Percentiles rank a stretch among this genome's conserved stretches.
These are phyloP conservation scores for Hydroisotoma schaefferi DNA, from an alignment of 2,888 invertebrate species.

Conservation along the genomic window DNA sequence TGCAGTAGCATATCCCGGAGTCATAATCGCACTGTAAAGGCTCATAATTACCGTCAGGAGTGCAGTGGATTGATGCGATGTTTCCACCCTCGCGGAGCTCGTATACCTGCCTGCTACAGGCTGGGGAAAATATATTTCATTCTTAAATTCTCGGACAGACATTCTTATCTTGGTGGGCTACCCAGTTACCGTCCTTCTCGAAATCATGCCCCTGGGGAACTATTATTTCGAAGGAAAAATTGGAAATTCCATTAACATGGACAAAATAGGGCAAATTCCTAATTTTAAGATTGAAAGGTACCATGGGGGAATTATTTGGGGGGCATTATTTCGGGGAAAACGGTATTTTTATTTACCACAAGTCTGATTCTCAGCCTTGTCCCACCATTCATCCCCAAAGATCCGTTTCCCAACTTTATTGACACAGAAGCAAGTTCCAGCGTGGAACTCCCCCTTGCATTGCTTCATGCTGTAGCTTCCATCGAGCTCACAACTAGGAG, in stretches of 20 bases:
- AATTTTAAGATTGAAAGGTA: no score
- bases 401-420: conserved; percentile 34
- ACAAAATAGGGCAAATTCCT: no score
- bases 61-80: conserved; percentile 44
- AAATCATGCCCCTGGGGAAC: no score
- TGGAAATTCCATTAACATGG: no score
- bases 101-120: conserved; percentile 38
- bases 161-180: no score
- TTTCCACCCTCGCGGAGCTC: conserved; percentile 20
- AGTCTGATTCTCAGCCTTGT: conserved; percentile 30
- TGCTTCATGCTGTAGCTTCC: conserved; percentile 42
- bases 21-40: conserved; percentile 47
- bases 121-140: conserved; percentile 29
- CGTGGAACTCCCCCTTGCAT: conserved; percentile 37
- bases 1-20: conserved; percentile 48
- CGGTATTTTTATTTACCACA: conserved; percentile 44
- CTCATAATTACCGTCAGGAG: conserved; percentile 46
- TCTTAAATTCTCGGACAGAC: no score
- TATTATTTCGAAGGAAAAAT: no score
- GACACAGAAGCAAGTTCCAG: conserved; percentile 37
- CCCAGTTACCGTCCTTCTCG: no score
- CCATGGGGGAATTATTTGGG: no score
- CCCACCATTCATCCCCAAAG: conserved; percentile 32
- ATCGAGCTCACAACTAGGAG: conserved; percentile 40
- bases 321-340: no score